Evolutionary conservation across 2,113 vertebrate genomes (phyloP).

Genomic region (Cinclus mexicanus): DNA sequence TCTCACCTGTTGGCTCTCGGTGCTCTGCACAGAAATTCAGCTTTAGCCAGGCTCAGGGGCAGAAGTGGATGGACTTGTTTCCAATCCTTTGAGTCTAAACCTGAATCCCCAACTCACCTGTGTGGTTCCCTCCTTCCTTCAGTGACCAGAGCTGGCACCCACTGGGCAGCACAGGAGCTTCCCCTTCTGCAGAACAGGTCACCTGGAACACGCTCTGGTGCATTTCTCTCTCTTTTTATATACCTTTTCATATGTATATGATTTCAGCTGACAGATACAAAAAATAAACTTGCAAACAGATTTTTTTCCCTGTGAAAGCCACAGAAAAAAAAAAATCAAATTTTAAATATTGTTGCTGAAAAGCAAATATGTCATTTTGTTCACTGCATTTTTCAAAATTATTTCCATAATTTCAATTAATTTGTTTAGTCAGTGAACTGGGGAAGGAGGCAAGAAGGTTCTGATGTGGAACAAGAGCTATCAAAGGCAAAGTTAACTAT

Average conservation of each 20-base stretch:
- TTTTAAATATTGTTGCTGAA: background rate
- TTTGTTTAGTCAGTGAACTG: background rate
- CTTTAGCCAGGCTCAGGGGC: background rate
- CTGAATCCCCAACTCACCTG: background rate
- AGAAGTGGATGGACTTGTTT: background rate
- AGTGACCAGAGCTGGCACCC: background rate
- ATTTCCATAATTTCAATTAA: background rate
- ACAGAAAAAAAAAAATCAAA: background rate
- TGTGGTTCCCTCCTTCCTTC: background rate
- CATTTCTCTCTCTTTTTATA: background rate
- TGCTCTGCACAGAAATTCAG: background rate
- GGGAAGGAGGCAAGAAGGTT: background rate
- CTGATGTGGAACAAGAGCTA: background rate
- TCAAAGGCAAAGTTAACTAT: background rate
- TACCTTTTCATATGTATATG: background rate
- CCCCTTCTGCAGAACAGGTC: background rate
- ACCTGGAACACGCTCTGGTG: background rate
- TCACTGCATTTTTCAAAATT: background rate
- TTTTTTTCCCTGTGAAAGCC: background rate
- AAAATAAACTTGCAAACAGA: background rate
- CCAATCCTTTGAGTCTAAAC: background rate
- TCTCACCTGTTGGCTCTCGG: fast-evolving
- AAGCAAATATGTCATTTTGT: background rate
- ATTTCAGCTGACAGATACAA: background rate
- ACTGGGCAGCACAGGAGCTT: background rate